Conservation (phyloP, 2,888 invertebrate genomes). For the Diplolepis rosae region DNA sequence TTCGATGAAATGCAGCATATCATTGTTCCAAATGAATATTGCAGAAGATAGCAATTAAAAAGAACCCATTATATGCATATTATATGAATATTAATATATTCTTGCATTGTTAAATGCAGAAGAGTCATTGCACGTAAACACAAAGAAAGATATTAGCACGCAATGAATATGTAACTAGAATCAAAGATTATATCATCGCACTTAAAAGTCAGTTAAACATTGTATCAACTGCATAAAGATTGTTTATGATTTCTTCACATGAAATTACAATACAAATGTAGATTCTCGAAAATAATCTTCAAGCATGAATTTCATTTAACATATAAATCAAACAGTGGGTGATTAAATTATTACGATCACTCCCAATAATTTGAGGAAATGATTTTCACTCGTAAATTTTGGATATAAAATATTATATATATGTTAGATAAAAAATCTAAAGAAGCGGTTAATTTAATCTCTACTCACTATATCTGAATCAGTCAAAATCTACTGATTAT, state of each 20-base stretch:
- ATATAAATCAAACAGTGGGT: too few relatives aligned
- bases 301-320: too few relatives aligned
- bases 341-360: too few relatives aligned
- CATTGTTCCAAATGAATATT: conserved; percentile 41
- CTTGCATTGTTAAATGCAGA: conserved; percentile 8
- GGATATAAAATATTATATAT: too few relatives aligned
- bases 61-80: conserved; percentile 24
- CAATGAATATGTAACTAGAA: conserved; percentile 1
- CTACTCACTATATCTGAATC: too few relatives aligned
- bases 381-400: too few relatives aligned
- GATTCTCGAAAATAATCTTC: background rate
- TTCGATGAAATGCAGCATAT: conserved; percentile 25
- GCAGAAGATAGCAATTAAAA: conserved; percentile 17
- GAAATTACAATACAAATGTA: background rate
- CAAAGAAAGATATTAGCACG: background rate
- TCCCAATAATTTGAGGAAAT: too few relatives aligned
- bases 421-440: too few relatives aligned
- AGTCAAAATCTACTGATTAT: too few relatives aligned
- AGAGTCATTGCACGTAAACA: background rate
- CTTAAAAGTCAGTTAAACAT: conserved; percentile 2
- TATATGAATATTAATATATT: conserved; percentile 22
- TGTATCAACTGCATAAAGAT: background rate
- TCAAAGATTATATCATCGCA: background rate
- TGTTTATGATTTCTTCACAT: background rate
- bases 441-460: too few relatives aligned